These are phyloP conservation scores for Philantomba maxwellii DNA, from an alignment of 2,113 vertebrate genomes.

Conservation along the genomic window DNA sequence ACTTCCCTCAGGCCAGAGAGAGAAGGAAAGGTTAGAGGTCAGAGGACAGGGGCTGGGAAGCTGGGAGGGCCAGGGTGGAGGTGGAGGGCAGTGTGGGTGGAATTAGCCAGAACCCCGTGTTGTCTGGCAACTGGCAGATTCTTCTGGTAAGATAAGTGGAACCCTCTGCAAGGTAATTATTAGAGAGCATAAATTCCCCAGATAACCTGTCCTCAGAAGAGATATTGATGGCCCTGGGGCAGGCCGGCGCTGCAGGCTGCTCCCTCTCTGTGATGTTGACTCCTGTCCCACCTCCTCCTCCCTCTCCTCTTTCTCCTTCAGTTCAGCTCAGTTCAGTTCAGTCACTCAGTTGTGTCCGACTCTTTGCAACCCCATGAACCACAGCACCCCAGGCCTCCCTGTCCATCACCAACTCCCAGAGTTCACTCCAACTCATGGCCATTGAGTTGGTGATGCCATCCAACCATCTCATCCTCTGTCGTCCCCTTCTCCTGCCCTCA, in stretches of 20 bases:
- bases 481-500: not conserved
- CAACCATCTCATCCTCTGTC: not conserved
- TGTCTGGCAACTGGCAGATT: constrained; percentile 79
- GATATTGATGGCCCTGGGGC: constrained; percentile 75
- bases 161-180: constrained; percentile 81
- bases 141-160: constrained; percentile 78
- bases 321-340: not conserved
- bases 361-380: not conserved
- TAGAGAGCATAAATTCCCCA: constrained; percentile 82
- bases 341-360: not conserved
- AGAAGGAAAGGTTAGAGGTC: not conserved
- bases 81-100: constrained; percentile 33
- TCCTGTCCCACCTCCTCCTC: constrained; percentile 17
- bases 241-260: constrained; percentile 64
- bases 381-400: not conserved
- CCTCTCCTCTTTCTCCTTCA: constrained; percentile 36
- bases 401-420: not conserved
- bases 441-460: not conserved
- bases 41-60: constrained; percentile 25
- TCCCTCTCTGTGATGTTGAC: constrained; percentile 53
- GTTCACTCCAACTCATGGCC: not conserved
- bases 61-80: not conserved
- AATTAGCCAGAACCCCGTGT: constrained; percentile 72
- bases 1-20: not conserved
- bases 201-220: constrained; percentile 78